Conservation (phyloP, 1,140 invertebrate genomes). For the Telenomus remus region DNA sequence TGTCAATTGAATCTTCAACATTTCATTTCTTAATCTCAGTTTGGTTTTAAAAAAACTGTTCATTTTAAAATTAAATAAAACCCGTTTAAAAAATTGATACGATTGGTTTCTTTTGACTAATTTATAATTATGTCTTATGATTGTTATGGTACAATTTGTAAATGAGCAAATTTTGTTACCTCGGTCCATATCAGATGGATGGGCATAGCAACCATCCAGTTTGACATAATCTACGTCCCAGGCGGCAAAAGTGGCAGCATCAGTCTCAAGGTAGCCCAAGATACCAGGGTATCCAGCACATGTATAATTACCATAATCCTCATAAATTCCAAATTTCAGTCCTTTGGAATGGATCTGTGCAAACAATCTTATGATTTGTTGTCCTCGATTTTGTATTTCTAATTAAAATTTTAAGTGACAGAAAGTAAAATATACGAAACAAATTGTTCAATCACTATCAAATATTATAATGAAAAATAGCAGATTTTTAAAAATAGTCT, state of each 20-base stretch:
- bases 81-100: too few species aligned
- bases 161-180: constrained; percentile 69
- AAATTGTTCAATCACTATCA: too few species aligned
- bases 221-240: constrained; percentile 99
- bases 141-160: too few species aligned
- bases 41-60: too few species aligned
- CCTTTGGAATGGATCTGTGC: constrained; percentile 92
- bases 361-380: constrained; percentile 1
- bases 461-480: not conserved
- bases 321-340: constrained; percentile 97
- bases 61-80: not conserved
- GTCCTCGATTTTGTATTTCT: not conserved
- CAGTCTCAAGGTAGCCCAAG: constrained; percentile 87
- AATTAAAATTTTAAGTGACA: not conserved
- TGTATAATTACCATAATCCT: constrained; percentile 96
- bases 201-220: constrained; percentile 95
- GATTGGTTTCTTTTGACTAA: too few species aligned
- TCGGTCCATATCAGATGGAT: constrained; percentile 87
- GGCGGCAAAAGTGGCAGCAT: constrained; percentile 94
- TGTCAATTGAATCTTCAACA: not conserved
- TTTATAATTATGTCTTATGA: too few species aligned
- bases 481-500: too few species aligned
- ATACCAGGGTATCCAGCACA: constrained; percentile 97
- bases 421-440: constrained; percentile 1
- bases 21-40: not conserved